Percentiles rank a stretch among this genome's conserved stretches.
These are phyloP conservation scores for Myopa testacea DNA, from an alignment of 2,888 invertebrate genomes.

Conservation along the genomic window DNA sequence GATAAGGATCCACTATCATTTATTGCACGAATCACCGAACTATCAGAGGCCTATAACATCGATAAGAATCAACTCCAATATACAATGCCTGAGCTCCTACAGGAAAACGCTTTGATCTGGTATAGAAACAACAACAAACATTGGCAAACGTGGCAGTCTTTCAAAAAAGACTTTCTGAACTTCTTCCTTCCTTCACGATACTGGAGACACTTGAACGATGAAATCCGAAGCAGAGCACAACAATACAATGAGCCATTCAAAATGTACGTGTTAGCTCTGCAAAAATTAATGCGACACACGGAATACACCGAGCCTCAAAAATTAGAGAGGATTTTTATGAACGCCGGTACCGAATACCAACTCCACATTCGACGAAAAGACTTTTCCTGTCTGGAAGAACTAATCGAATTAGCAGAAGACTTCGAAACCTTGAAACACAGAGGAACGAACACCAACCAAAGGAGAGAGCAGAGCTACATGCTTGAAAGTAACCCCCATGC, in stretches of 20 bases:
- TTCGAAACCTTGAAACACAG: not conserved
- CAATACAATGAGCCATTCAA: not conserved
- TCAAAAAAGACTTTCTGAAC: no score
- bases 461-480: no score
- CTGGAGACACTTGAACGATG: no score
- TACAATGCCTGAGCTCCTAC: slow-evolving; percentile 20
- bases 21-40: slow-evolving; percentile 24
- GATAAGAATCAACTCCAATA: slow-evolving; percentile 1
- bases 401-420: slow-evolving; percentile 17
- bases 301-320: not conserved
- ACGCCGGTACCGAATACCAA: slow-evolving; percentile 21
- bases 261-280: not conserved
- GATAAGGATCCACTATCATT: slow-evolving; percentile 4
- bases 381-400: slow-evolving; percentile 20
- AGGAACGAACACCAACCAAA: slow-evolving; percentile 1
- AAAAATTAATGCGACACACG: slow-evolving; percentile 10
- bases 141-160: no score
- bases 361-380: slow-evolving; percentile 21
- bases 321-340: slow-evolving; percentile 25
- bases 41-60: not conserved
- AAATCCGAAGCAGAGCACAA: not conserved
- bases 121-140: no score
- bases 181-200: no score
- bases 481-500: no score
- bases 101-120: not conserved